Conservation (phyloP, 2,797 vertebrate genomes). For the Hippopotamyrus pictus region DNA sequence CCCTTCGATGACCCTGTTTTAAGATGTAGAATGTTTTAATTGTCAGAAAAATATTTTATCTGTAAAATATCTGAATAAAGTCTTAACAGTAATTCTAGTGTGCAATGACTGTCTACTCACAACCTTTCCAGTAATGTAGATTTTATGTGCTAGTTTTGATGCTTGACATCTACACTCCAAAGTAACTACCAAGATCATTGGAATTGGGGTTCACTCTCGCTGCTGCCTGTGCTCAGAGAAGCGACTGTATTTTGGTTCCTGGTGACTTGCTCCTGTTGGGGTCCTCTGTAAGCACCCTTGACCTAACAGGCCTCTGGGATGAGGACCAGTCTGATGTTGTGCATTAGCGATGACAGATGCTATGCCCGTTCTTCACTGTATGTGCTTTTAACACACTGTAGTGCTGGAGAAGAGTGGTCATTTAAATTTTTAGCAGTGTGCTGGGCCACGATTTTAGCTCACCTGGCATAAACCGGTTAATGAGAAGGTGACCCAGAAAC, state of each 20-base stretch:
- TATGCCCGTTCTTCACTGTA: not conserved
- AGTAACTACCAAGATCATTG: not conserved
- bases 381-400: not conserved
- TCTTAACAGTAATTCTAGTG: slow-evolving; percentile 34
- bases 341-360: not conserved
- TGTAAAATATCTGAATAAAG: slow-evolving; percentile 60
- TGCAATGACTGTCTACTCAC: not conserved
- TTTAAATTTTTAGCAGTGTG: not conserved
- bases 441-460: not conserved
- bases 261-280: not conserved
- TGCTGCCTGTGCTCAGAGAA: not conserved
- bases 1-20: slow-evolving; percentile 51
- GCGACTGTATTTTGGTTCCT: not conserved
- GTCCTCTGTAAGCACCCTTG: not conserved
- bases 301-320: not conserved
- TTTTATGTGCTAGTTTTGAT: not conserved
- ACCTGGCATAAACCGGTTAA: not conserved
- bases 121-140: not conserved
- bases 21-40: slow-evolving; percentile 58
- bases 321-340: not conserved
- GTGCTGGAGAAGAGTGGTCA: not conserved
- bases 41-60: slow-evolving; percentile 53
- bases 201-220: not conserved
- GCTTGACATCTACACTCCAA: not conserved
- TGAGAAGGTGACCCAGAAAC: not conserved